phyloP scores from a whole-genome alignment of 2,113 vertebrate genomes.

The human (Homo sapiens) region GRCh38 chr4:151281001-151281500 shows the following conservation, averaged over 20 bases:
- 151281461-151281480: too few relatives aligned
- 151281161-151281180: background rate
- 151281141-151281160: background rate
- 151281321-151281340: background rate
- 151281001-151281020: background rate
- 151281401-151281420: background rate
- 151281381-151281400: background rate
- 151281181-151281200: background rate
- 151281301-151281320: conserved; percentile 13
- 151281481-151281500: background rate
- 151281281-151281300: background rate
- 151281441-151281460: background rate
- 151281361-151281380: background rate
- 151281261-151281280: background rate
- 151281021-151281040: background rate
- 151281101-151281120: background rate
- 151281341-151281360: background rate
- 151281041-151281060: background rate
- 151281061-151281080: background rate
- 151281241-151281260: background rate
- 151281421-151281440: background rate
- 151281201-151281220: background rate
- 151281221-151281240: background rate
- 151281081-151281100: background rate
- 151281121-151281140: background rate